Conservation (phyloP, 1,140 invertebrate species). For the Orchesella cincta region DNA sequence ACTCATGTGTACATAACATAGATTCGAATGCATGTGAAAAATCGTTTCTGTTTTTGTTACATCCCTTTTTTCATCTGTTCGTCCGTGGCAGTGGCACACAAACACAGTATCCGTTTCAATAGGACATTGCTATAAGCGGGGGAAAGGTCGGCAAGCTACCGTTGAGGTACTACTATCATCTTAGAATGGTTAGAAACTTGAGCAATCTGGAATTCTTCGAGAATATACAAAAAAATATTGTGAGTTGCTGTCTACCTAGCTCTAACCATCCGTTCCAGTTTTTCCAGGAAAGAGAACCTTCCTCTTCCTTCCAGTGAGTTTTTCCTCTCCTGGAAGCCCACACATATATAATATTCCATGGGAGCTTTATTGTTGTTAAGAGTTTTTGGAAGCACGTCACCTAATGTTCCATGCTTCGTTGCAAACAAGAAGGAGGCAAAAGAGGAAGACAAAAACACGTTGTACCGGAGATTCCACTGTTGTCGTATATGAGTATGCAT, state of each 20-base stretch:
- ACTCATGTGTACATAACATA: slow-evolving; percentile 10
- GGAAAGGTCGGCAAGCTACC: background rate
- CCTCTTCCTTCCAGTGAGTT: background rate
- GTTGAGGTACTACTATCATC: too few relatives aligned
- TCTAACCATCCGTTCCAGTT: slow-evolving; percentile 1
- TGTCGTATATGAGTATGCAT: background rate
- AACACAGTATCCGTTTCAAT: background rate
- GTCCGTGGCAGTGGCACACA: background rate
- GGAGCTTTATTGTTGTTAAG: slow-evolving; percentile 5
- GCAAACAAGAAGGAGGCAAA: slow-evolving; percentile 1
- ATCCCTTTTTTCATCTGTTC: too few relatives aligned
- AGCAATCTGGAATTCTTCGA: too few relatives aligned
- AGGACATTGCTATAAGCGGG: too few relatives aligned
- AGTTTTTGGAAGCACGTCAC: slow-evolving; percentile 17
- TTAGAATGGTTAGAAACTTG: too few relatives aligned
- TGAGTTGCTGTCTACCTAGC: background rate
- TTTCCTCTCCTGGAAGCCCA: background rate
- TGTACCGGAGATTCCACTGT: slow-evolving; percentile 1
- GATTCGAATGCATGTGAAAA: too few relatives aligned
- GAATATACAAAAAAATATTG: too few relatives aligned
- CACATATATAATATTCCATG: background rate
- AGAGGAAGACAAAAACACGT: background rate
- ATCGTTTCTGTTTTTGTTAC: too few relatives aligned
- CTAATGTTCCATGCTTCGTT: slow-evolving; percentile 12
- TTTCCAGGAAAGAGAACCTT: background rate